Percentiles rank a stretch among this genome's conserved stretches.
phyloP scores from a whole-genome alignment of 1,140 invertebrate genomes.

The Druon quercuslanigerum region DNA sequence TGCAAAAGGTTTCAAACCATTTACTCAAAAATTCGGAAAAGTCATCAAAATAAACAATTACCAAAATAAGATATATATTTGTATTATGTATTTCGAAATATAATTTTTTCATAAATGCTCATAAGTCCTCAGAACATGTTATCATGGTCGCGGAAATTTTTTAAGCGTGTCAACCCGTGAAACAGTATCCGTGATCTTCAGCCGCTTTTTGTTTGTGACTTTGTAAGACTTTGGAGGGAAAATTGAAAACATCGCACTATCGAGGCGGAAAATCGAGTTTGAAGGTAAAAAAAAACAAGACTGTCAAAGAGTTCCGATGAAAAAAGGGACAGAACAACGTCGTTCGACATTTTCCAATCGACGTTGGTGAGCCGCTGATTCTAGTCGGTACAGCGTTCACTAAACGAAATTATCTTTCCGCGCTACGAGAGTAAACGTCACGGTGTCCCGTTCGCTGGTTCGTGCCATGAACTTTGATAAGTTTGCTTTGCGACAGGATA shows the following conservation, averaged over 20 bases:
- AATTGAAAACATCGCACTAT: slow-evolving; percentile 23
- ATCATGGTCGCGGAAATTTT: too few relatives aligned
- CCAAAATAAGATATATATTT: too few relatives aligned
- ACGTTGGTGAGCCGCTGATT: slow-evolving; percentile 8
- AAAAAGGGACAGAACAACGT: slow-evolving; percentile 4
- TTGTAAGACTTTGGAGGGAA: neutral
- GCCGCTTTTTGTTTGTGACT: slow-evolving; percentile 4
- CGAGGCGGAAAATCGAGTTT: slow-evolving; percentile 17
- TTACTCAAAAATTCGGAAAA: too few relatives aligned
- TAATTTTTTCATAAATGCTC: too few relatives aligned
- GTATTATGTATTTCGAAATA: too few relatives aligned
- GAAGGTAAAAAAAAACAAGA: slow-evolving; percentile 13
- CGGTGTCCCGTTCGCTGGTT: slow-evolving; percentile 47
- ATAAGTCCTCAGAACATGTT: too few relatives aligned
- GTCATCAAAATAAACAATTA: too few relatives aligned
- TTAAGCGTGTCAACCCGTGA: neutral
- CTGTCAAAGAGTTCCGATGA: slow-evolving; percentile 1
- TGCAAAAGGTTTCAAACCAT: too few relatives aligned
- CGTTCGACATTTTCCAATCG: slow-evolving; percentile 27
- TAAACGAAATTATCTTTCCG: slow-evolving; percentile 56
- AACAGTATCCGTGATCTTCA: neutral
- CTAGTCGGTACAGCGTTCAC: slow-evolving; percentile 28
- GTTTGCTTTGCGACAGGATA: slow-evolving; percentile 51
- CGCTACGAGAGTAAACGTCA: slow-evolving; percentile 45
- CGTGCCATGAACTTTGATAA: slow-evolving; percentile 53